A percentile compares a stretch with the other conserved stretches of the same genome.
Evolutionary conservation across 1,140 invertebrate genomes (phyloP).

Genomic region (Drosophila bocqueti): DNA sequence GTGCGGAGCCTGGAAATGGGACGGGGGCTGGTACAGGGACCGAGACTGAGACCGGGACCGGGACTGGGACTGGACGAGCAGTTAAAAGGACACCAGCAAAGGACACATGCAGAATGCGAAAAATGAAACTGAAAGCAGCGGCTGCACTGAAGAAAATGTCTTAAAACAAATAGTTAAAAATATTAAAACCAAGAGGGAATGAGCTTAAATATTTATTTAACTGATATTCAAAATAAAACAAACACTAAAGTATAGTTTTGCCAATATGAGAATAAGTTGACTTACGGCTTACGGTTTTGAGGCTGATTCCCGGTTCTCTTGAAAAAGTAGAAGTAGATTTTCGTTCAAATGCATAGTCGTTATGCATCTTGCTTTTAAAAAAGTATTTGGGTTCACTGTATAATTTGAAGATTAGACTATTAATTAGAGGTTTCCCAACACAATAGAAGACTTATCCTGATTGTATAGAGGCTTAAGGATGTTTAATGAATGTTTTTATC

Average conservation of each 20-base stretch:
- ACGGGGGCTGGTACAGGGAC: not conserved
- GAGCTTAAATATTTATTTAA: not conserved
- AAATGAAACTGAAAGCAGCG: conserved; percentile 72
- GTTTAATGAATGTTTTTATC: not conserved
- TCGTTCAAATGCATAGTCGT: not conserved
- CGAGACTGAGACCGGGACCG: conserved; percentile 4
- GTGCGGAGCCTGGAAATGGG: not conserved
- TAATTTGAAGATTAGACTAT: not conserved
- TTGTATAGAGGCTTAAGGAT: not conserved
- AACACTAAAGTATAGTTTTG: not conserved
- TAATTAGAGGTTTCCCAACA: not conserved
- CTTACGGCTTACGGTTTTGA: not conserved
- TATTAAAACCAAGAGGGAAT: not conserved
- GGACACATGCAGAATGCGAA: conserved; percentile 70
- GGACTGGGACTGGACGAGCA: conserved; percentile 28
- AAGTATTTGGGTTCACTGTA: not conserved
- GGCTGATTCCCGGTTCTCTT: not conserved
- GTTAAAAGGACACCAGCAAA: conserved; percentile 78
- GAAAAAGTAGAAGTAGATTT: not conserved
- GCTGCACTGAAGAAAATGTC: conserved; percentile 23
- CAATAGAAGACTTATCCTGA: not conserved
- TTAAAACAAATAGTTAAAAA: not conserved
- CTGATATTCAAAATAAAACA: not conserved
- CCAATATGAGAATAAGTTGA: not conserved
- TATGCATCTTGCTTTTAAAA: not conserved